phyloP scores from a whole-genome alignment of 2,888 invertebrate genomes.

The Physocephala rufipes region DNA sequence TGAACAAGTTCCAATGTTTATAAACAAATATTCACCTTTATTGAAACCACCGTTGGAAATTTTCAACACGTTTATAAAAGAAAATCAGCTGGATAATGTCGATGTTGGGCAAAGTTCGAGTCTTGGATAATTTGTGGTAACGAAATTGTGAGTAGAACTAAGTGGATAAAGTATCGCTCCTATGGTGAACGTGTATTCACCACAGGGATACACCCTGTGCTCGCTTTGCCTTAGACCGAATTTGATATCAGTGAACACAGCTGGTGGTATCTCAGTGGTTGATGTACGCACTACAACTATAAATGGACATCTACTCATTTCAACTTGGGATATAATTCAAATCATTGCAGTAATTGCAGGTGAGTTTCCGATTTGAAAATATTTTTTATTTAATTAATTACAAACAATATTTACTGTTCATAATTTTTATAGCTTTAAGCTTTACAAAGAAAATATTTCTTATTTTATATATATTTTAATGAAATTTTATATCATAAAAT shows the following conservation, averaged over 20 bases:
- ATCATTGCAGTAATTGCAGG: conserved; percentile 1
- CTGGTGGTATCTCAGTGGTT: conserved; percentile 98
- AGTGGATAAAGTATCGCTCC: not conserved
- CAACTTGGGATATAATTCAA: conserved; percentile 9
- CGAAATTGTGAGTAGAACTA: not conserved
- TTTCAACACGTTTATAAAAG: too few relatives aligned
- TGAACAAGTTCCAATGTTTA: not conserved
- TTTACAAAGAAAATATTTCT: not conserved
- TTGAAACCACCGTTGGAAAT: too few relatives aligned
- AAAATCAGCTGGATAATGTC: not conserved
- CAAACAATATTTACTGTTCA: too few relatives aligned
- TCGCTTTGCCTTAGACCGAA: conserved; percentile 75
- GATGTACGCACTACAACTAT: conserved; percentile 58
- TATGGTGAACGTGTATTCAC: conserved; percentile 67
- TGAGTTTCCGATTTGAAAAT: conserved; percentile 5
- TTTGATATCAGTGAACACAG: conserved; percentile 86
- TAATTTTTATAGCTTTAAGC: not conserved
- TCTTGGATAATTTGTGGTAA: not conserved
- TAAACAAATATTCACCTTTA: conserved; percentile 1
- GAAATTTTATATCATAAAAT: not conserved
- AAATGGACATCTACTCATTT: conserved; percentile 3
- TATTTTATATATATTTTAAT: too few relatives aligned
- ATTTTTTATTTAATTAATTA: too few relatives aligned
- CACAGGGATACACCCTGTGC: conserved; percentile 98
- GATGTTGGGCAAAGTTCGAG: not conserved